phyloP scores from a whole-genome alignment of 1,140 invertebrate genomes.

The Drosophila cardini region DNA sequence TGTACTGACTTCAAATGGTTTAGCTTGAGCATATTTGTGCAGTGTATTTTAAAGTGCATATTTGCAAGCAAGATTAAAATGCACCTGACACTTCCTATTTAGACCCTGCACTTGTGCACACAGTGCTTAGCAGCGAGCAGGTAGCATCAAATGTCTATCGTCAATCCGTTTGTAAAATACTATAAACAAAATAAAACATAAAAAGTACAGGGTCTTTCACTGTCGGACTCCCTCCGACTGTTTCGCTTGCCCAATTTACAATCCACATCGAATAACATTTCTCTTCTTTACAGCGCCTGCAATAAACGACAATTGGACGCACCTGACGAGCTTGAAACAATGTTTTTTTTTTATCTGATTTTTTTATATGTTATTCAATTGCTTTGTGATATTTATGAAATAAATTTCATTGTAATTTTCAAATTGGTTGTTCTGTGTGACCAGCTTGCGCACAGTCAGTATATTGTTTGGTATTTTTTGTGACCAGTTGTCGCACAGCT shows the following conservation, averaged over 20 bases:
- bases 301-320: conserved; percentile 34
- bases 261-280: conserved; percentile 8
- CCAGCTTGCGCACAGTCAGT: conserved; percentile 11
- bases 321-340: conserved; percentile 7
- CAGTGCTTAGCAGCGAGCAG: too few species aligned
- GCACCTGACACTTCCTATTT: conserved; percentile 13
- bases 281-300: conserved; percentile 66
- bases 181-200: too few species aligned
- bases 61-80: conserved; percentile 8
- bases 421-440: conserved; percentile 29
- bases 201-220: too few species aligned
- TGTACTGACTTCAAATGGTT: conserved; percentile 86
- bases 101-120: neutral
- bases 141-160: too few species aligned
- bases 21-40: conserved; percentile 77
- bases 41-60: conserved; percentile 23
- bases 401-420: conserved; percentile 53
- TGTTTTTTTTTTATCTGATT: conserved; percentile 33
- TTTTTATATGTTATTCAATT: conserved; percentile 21
- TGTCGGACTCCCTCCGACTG: too few species aligned
- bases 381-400: conserved; percentile 72
- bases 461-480: conserved; percentile 8
- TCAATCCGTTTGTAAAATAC: too few species aligned
- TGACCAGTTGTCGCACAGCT: conserved; percentile 34
- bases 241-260: neutral